Evolutionary conservation across 2,797 vertebrate genomes (phyloP), one percentile per base, ranked within the genome.

Genomic region (Sebastes vulpes): DNA sequence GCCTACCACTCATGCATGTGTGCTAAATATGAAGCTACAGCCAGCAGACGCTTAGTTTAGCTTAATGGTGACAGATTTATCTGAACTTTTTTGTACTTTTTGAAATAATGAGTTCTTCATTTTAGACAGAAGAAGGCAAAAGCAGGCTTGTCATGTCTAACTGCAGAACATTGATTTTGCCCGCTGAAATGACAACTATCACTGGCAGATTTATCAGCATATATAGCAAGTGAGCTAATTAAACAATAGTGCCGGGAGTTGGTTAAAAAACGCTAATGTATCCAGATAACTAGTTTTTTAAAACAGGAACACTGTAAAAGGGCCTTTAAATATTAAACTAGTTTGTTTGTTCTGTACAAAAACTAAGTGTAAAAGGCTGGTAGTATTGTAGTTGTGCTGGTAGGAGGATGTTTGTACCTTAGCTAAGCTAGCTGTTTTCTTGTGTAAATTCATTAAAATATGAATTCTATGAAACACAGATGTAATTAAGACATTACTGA

Each of bases 391-490:
- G 29, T 48, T 9, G 14, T 38, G 5, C 29, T 25, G 8, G 35
- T 38, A 4, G 12, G 11, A 10, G 58, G 11, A 2, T 59, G 29
- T 26, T 35, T 59, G 25, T 16, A 21, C 3, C 3, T 11, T 28
- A 14, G n/a, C 3, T 3, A 50, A 46, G 12, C 4, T 23, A 16
- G 9, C 5, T 4, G 50, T 69, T 18, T 21, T 2, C 8, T 12
- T 32, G 31, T 20, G 12, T 50, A 2, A 46, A 8, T 57, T 23
- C 4, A 29, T 57, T 70, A 63, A 67, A 65, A 74, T 1, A 42
- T n/a, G 9, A 48, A 48, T 28, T 75, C 20, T 61, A 72, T 23
- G 29, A 50, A 50, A 83, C 9, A 79, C 50, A 65, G 10, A 56
- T 28, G 56, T 35, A 28, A 52, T 42, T 60, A 68, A 58, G 35